Conservation (phyloP, 37 sponge, comb jelly and placozoan genomes). For the Ephydatia muelleri region DNA sequence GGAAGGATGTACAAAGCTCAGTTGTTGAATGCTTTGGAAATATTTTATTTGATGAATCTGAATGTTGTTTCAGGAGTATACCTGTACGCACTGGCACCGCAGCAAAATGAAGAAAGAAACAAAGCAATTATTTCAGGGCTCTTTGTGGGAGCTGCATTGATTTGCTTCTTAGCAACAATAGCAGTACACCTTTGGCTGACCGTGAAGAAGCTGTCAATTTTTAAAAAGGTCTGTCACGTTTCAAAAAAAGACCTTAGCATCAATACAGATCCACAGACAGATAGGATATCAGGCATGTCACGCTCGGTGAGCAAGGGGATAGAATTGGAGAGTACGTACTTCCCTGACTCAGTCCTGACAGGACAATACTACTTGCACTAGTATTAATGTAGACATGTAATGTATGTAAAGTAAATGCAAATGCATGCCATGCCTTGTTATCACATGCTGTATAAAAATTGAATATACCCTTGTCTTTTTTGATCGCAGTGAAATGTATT, state of each 20-base stretch:
- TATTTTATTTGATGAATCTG: slow-evolving; percentile 22
- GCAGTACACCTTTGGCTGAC: neutral
- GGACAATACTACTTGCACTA: too few relatives aligned
- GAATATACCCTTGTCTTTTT: too few relatives aligned
- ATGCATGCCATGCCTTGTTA: too few relatives aligned
- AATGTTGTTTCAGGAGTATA: slow-evolving; percentile 1
- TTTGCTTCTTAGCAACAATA: neutral
- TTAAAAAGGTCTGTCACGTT: neutral
- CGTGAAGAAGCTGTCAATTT: neutral
- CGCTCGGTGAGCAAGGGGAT: neutral
- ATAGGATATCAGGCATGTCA: neutral
- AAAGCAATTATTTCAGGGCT: neutral
- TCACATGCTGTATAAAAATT: too few relatives aligned
- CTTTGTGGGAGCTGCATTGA: neutral
- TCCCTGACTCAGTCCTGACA: too few relatives aligned
- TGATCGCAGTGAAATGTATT: too few relatives aligned
- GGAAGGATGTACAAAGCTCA: slow-evolving; percentile 22
- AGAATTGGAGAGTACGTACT: too few relatives aligned
- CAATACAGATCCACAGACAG: too few relatives aligned
- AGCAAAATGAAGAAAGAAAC: neutral
- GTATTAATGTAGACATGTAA: too few relatives aligned
- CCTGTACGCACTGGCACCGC: neutral
- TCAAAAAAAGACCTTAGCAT: neutral
- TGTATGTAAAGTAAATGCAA: too few relatives aligned
- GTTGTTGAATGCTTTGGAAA: neutral